Evolutionary conservation across 2,888 invertebrate species (phyloP).

Genomic region (Elmis aenea): DNA sequence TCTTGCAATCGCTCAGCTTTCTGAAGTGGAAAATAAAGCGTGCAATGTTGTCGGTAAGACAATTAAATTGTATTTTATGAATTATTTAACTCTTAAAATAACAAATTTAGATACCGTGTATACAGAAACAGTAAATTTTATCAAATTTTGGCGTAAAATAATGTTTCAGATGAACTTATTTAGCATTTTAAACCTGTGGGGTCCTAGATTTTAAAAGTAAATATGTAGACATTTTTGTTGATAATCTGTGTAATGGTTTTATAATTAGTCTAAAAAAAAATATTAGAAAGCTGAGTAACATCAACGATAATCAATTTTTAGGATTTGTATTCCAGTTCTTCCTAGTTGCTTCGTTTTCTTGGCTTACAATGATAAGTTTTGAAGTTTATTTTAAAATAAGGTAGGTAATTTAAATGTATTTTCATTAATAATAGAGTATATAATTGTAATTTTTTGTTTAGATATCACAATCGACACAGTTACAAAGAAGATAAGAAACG

Average conservation of each 20-base stretch:
- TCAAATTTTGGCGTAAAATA: no score
- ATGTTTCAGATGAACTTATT: no score
- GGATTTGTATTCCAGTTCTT: slow-evolving; percentile 37
- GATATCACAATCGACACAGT: slow-evolving; percentile 12
- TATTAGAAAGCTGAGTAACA: no score
- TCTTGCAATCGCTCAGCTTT: slow-evolving; percentile 30
- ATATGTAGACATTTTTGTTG: no score
- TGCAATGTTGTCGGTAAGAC: slow-evolving; percentile 35
- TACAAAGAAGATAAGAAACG: slow-evolving; percentile 13
- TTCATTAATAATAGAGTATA: not conserved
- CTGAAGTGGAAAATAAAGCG: slow-evolving; percentile 19
- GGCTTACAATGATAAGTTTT: slow-evolving; percentile 34
- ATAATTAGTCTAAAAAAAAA: no score
- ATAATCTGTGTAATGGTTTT: no score
- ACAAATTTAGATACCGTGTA: no score
- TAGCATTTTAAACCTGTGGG: no score
- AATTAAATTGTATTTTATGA: slow-evolving; percentile 1
- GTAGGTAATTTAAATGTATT: slow-evolving; percentile 24
- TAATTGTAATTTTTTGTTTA: slow-evolving; percentile 6
- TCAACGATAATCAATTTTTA: no score
- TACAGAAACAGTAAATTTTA: no score
- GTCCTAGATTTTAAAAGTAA: no score
- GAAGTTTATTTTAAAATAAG: slow-evolving; percentile 33
- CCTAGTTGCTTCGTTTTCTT: slow-evolving; percentile 34
- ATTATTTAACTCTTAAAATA: no score